Evolutionary conservation across 2,797 vertebrate genomes (phyloP).

Genomic region (Catharus ustulatus): DNA sequence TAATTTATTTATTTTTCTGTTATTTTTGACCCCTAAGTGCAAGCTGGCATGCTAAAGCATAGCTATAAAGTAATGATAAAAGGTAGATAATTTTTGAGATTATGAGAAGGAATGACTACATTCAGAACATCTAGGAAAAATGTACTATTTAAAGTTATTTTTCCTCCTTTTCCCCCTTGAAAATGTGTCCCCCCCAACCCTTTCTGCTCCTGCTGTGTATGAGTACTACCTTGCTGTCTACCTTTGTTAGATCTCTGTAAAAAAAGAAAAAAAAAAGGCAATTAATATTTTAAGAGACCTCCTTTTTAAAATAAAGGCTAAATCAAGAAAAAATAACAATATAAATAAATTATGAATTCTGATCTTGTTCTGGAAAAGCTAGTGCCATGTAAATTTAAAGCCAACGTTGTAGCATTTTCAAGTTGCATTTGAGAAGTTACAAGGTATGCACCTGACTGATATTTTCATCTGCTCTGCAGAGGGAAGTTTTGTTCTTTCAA

Average conservation of each 20-base stretch:
- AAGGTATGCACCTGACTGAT: background rate
- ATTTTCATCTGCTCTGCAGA: background rate
- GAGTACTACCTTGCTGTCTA: background rate
- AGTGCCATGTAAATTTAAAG: conserved; percentile 35
- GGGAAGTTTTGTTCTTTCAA: background rate
- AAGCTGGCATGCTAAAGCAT: background rate
- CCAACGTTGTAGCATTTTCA: background rate
- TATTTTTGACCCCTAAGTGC: background rate
- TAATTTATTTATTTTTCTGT: background rate
- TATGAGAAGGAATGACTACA: background rate
- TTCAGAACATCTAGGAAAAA: background rate
- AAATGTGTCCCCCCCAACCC: background rate
- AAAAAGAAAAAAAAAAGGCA: background rate
- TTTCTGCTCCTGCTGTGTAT: background rate
- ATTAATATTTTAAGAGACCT: conserved; percentile 64
- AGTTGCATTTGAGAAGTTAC: background rate
- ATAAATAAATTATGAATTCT: conserved; percentile 56
- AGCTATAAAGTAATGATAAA: background rate
- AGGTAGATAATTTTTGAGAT: background rate
- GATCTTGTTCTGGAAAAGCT: conserved; percentile 46
- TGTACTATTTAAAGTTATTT: background rate
- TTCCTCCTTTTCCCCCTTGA: background rate
- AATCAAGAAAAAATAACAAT: conserved; percentile 29
- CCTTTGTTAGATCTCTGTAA: background rate
- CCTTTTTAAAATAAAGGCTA: conserved; percentile 60